phyloP scores from a whole-genome alignment of 2,888 invertebrate genomes.

The Odontocerum albicorne region DNA sequence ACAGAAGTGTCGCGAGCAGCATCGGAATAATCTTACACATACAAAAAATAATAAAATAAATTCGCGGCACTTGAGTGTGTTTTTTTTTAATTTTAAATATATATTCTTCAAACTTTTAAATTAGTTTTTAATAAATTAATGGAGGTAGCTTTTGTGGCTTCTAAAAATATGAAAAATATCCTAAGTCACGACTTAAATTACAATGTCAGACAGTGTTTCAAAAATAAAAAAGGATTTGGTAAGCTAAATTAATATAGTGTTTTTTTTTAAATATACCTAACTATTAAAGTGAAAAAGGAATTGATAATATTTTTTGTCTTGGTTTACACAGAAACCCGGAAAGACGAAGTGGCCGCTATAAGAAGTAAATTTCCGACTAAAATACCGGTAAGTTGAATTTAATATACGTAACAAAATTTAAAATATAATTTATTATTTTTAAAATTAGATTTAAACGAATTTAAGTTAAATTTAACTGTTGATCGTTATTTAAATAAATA shows the following conservation, averaged over 20 bases:
- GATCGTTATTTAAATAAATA: no score
- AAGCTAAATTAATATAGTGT: conserved; percentile 39
- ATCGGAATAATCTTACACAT: no score
- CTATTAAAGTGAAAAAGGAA: conserved; percentile 2
- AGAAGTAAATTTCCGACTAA: conserved; percentile 77
- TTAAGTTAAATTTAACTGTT: no score
- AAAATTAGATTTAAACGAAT: no score
- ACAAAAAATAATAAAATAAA: no score
- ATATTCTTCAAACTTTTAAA: no score
- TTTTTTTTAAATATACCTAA: background rate
- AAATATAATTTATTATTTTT: no score
- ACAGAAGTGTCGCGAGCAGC: no score
- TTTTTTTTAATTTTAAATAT: no score
- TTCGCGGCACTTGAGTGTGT: no score
- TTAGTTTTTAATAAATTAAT: conserved; percentile 36
- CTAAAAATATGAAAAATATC: conserved; percentile 40
- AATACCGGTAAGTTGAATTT: conserved; percentile 70
- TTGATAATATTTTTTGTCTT: conserved; percentile 31
- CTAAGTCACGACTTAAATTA: conserved; percentile 57
- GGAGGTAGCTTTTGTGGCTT: conserved; percentile 52
- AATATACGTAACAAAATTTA: no score
- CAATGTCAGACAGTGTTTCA: conserved; percentile 56
- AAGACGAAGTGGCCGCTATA: conserved; percentile 78
- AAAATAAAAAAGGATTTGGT: conserved; percentile 55
- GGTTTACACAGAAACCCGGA: conserved; percentile 62